phyloP scores from a whole-genome alignment of 2,113 vertebrate genomes.

The Mesembrinibis cayennensis region DNA sequence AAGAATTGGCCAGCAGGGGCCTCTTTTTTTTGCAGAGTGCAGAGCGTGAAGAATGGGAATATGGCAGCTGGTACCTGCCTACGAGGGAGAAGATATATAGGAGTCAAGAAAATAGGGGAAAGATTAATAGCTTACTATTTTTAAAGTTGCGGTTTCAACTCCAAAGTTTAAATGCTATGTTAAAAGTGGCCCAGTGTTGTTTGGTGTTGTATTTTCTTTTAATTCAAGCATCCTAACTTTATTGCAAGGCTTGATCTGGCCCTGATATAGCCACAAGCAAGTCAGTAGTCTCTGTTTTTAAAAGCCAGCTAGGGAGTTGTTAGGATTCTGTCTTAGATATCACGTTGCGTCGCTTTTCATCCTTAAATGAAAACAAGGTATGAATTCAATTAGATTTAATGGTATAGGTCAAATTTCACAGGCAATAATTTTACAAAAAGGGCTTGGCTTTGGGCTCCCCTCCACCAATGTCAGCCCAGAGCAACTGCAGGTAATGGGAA shows the following conservation, averaged over 20 bases:
- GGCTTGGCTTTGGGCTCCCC: not conserved
- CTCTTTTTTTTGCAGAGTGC: constrained; percentile 29
- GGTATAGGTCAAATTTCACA: not conserved
- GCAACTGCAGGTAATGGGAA: not conserved
- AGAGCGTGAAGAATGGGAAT: constrained; percentile 35
- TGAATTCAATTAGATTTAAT: not conserved
- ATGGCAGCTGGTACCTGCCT: constrained; percentile 47
- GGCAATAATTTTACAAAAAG: not conserved
- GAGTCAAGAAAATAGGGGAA: not conserved
- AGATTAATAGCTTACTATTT: constrained; percentile 45
- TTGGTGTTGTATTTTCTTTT: not conserved
- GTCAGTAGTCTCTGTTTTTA: not conserved
- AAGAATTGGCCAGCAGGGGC: constrained; percentile 66
- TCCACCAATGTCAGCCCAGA: not conserved
- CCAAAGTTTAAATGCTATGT: not conserved
- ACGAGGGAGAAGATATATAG: not conserved
- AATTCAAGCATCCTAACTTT: not conserved
- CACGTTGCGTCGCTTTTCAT: not conserved
- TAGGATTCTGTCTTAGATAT: not conserved
- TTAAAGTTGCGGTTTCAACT: constrained; percentile 41
- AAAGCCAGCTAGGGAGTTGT: not conserved
- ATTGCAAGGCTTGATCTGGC: not conserved
- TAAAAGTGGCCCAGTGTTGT: not conserved
- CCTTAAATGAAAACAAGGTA: not conserved
- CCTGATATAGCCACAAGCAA: not conserved